phyloP scores from a whole-genome alignment of 2,113 vertebrate genomes.

The Notarius quadriscutis region DNA sequence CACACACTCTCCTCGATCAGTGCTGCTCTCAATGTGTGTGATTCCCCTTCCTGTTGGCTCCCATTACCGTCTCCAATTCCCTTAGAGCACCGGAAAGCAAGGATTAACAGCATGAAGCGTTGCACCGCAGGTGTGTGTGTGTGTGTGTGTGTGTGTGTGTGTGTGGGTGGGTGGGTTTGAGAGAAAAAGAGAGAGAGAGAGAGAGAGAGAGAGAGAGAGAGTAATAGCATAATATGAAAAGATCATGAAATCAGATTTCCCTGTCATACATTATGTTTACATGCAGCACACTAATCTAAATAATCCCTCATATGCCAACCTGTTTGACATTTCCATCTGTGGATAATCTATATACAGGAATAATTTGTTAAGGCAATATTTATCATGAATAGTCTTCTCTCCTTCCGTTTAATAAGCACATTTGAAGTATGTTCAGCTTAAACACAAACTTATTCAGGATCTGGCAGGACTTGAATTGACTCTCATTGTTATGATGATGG shows the following conservation, averaged over 20 bases:
- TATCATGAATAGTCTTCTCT: neutral
- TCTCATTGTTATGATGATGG: constrained; percentile 2
- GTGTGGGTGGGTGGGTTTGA: too few relatives aligned
- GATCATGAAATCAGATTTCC: neutral
- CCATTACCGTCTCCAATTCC: constrained; percentile 1
- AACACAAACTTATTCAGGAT: neutral
- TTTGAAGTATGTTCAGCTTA: neutral
- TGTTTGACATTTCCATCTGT: neutral
- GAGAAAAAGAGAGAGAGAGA: neutral
- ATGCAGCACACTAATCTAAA: neutral
- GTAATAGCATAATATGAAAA: neutral
- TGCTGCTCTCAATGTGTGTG: constrained; percentile 56
- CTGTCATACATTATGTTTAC: neutral
- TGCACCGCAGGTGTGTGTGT: constrained; percentile 10
- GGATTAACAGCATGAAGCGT: neutral
- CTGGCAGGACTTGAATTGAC: neutral
- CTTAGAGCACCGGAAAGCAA: constrained; percentile 15
- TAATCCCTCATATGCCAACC: neutral
- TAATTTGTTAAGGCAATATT: neutral
- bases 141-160: constrained; percentile 9
- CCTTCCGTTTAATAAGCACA: neutral
- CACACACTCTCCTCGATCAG: constrained; percentile 50
- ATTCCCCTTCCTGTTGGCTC: constrained; percentile 41
- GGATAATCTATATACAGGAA: neutral
- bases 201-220: constrained; percentile 1